These are phyloP conservation scores for Pseudococcus jackbeardsleyi DNA, from an alignment of 2,888 invertebrate species.

Conservation along the genomic window DNA sequence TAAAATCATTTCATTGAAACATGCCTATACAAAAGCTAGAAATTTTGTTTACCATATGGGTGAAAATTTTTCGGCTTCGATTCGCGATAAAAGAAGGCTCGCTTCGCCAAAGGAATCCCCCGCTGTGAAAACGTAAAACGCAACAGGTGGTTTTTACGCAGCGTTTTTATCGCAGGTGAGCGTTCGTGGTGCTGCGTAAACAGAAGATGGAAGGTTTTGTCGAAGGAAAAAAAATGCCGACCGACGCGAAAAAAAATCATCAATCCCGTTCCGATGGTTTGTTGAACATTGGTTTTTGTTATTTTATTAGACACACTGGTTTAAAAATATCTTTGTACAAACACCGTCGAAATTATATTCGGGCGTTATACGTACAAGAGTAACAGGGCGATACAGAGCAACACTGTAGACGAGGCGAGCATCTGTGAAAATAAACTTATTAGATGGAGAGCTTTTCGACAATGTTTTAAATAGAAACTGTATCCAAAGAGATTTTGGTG, in stretches of 20 bases:
- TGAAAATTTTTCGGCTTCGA: neutral
- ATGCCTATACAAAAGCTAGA: neutral
- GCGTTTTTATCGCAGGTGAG: neutral
- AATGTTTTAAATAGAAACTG: neutral
- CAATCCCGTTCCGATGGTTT: slow-evolving; percentile 1
- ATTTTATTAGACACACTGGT: slow-evolving; percentile 23
- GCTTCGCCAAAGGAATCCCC: neutral
- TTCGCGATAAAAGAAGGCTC: too few species aligned
- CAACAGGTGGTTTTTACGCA: slow-evolving; percentile 48
- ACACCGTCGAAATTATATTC: slow-evolving; percentile 6
- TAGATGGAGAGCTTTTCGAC: neutral
- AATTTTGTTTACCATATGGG: neutral
- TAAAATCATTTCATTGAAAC: neutral
- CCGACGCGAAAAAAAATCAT: slow-evolving; percentile 27
- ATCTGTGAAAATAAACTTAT: slow-evolving; percentile 24
- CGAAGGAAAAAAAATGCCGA: neutral
- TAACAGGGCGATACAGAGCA: too few species aligned
- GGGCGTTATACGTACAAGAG: neutral
- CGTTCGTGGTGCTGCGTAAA: neutral
- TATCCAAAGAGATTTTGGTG: too few species aligned
- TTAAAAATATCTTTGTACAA: slow-evolving; percentile 43
- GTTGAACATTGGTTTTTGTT: slow-evolving; percentile 28
- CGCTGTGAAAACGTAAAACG: slow-evolving; percentile 1
- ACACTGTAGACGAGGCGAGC: neutral
- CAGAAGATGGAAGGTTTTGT: neutral